Conservation (phyloP, 1,140 invertebrate species). For the Aradophagus sp. region DNA sequence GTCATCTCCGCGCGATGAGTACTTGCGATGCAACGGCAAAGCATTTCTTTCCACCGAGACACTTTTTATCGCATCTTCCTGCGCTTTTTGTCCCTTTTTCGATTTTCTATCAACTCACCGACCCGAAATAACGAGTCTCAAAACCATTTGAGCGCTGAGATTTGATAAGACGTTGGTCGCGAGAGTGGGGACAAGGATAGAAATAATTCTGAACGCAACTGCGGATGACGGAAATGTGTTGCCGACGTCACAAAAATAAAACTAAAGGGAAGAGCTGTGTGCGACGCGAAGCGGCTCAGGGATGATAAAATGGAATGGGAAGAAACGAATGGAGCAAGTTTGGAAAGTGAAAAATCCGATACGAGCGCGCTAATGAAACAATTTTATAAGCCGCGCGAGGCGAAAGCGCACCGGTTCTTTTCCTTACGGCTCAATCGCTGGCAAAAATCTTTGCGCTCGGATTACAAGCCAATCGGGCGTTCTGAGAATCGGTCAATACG, state of each 20-base stretch:
- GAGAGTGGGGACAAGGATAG: neutral
- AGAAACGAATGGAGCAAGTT: neutral
- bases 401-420: too few species aligned
- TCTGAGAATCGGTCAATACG: conserved; percentile 22
- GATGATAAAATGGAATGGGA: conserved; percentile 3
- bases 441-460: conserved; percentile 12
- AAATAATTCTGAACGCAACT: conserved; percentile 42
- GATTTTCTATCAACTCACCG: conserved; percentile 17
- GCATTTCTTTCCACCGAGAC: conserved; percentile 3
- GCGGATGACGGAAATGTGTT: conserved; percentile 45
- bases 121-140: conserved; percentile 8
- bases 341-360: neutral
- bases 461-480: conserved; percentile 35
- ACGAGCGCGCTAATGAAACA: conserved; percentile 24
- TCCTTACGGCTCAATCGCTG: too few species aligned
- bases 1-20: conserved; percentile 43
- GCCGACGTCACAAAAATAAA: conserved; percentile 27
- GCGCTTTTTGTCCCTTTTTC: conserved; percentile 9
- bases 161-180: conserved; percentile 26
- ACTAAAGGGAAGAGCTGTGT: conserved; percentile 22
- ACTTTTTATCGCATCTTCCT: too few species aligned
- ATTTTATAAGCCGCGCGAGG: conserved; percentile 13
- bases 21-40: conserved; percentile 28
- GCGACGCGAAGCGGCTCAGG: conserved; percentile 5
- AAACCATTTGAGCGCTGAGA: conserved; percentile 11